Evolutionary conservation across 2,888 invertebrate species (phyloP).

Genomic region (Gerris lacustris): DNA sequence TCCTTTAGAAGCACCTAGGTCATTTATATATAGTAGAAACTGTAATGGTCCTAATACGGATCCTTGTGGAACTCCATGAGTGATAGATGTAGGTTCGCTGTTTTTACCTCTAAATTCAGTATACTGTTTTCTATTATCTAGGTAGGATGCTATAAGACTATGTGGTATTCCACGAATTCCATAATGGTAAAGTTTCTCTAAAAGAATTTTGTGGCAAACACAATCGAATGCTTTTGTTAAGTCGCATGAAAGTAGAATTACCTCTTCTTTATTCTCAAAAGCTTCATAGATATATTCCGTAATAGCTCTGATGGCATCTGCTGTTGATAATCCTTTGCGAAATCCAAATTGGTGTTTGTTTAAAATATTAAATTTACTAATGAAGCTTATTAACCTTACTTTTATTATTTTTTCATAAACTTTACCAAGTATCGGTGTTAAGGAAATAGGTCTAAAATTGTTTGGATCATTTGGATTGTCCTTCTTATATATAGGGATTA

Average conservation of each 20-base stretch:
- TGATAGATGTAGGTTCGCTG: neutral
- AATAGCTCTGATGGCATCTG: neutral
- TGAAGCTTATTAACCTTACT: neutral
- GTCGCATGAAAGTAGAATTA: neutral
- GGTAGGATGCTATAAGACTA: neutral
- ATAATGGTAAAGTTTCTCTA: neutral
- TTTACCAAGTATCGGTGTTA: neutral
- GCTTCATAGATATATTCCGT: neutral
- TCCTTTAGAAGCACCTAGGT: neutral
- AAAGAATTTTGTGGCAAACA: neutral
- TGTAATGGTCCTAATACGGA: neutral
- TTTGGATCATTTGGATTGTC: too few species aligned
- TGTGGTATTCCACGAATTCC: neutral
- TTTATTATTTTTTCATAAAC: neutral
- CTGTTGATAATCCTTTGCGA: neutral
- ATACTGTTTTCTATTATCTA: neutral
- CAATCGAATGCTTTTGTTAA: neutral
- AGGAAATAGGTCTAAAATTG: neutral
- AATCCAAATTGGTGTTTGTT: neutral
- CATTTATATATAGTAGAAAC: neutral
- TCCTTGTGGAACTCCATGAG: neutral
- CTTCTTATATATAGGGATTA: too few species aligned
- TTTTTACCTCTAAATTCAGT: neutral
- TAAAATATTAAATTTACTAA: conserved; percentile 1
- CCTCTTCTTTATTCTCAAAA: neutral